These are phyloP conservation scores for Cyprinodon tularosa DNA, from an alignment of 2,113 vertebrate genomes.

Conservation along the genomic window DNA sequence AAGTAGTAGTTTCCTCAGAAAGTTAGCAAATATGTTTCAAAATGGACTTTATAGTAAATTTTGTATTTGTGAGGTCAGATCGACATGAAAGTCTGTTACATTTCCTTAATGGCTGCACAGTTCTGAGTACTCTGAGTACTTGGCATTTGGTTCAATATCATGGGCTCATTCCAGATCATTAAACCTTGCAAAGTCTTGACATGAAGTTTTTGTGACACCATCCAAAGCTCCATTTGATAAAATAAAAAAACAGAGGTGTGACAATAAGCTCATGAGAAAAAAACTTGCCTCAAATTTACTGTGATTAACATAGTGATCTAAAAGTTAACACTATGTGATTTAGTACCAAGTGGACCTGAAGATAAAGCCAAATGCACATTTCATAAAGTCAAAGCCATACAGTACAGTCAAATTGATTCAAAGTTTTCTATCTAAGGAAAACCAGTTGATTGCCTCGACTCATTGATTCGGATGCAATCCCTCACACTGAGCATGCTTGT, in stretches of 20 bases:
- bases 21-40: not conserved
- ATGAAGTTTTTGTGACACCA: not conserved
- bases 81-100: slow-evolving; percentile 4
- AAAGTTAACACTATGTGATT: no score
- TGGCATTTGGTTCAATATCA: not conserved
- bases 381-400: no score
- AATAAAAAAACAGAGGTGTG: not conserved
- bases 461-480: no score
- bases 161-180: not conserved
- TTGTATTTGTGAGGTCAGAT: slow-evolving; percentile 4
- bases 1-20: not conserved
- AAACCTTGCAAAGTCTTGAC: not conserved
- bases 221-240: not conserved
- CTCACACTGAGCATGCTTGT: no score
- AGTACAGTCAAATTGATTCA: no score
- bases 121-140: not conserved
- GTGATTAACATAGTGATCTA: no score
- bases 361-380: no score
- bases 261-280: not conserved
- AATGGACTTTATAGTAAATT: not conserved
- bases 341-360: no score
- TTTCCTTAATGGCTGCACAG: not conserved
- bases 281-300: not conserved
- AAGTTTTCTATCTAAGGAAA: no score
- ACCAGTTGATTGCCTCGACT: no score